Evolutionary conservation across 2,888 invertebrate genomes (phyloP).

Genomic region (Molanna angustata): DNA sequence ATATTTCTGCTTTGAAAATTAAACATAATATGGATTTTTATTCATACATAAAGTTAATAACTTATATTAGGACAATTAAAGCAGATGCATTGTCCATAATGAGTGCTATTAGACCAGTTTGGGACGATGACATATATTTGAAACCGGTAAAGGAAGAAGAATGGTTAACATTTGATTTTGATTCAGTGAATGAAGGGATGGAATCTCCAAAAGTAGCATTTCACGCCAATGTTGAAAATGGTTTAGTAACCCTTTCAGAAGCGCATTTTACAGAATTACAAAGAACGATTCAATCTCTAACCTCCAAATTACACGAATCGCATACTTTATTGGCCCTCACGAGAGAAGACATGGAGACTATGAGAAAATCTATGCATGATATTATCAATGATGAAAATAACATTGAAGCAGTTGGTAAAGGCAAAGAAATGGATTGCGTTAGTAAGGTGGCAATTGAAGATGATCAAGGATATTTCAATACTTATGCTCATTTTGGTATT

Average conservation of each 20-base stretch:
- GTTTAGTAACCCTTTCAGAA: slow-evolving; percentile 58
- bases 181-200: slow-evolving; percentile 38
- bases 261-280: slow-evolving; percentile 60
- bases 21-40: slow-evolving; percentile 79
- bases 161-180: slow-evolving; percentile 79
- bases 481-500: slow-evolving; percentile 88
- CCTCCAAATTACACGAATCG: slow-evolving; percentile 59
- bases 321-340: slow-evolving; percentile 58
- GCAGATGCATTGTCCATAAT: slow-evolving; percentile 57
- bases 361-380: slow-evolving; percentile 58
- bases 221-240: slow-evolving; percentile 61
- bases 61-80: slow-evolving; percentile 69
- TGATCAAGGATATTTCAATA: slow-evolving; percentile 77
- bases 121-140: slow-evolving; percentile 76
- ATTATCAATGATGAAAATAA: slow-evolving; percentile 47
- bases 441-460: slow-evolving; percentile 56
- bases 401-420: slow-evolving; percentile 43
- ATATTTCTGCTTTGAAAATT: slow-evolving; percentile 60
- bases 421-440: slow-evolving; percentile 38
- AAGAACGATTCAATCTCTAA: slow-evolving; percentile 55
- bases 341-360: slow-evolving; percentile 57
- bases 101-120: slow-evolving; percentile 53
- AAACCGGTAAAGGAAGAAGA: slow-evolving; percentile 75
- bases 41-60: slow-evolving; percentile 76
- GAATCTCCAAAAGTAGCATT: slow-evolving; percentile 43